Evolutionary conservation across 2,888 invertebrate species (phyloP), one percentile per base, ranked within the genome.

Genomic region (Cryptus viduatorius): DNA sequence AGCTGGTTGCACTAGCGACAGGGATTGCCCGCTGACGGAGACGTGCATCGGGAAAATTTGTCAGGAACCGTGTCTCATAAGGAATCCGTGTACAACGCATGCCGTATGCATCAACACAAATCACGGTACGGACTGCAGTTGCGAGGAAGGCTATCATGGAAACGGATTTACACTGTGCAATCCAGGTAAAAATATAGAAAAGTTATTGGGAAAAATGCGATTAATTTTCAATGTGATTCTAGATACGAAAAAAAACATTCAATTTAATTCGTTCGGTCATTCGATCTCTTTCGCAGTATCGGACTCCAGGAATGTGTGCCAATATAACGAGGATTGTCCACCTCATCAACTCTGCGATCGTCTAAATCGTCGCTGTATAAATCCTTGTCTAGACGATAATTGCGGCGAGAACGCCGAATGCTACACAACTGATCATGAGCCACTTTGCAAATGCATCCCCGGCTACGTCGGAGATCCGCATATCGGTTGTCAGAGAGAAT

Each of bases 321-420:
- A 98, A 93, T 98, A 97, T 94, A 98, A 98, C 91, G 98, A 97
- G 94, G 98, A 98, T 91, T 98, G 98, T 92, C 97, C 98, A 77
- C 97, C 97, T n/a, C 96, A 97, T 90, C 96, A 97, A 90, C 94
- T 97, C 29, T 98, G 98, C 92, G 98, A 98, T 93, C 95, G 98
- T 88, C 94, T 98, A 71, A 98, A 98, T 91, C 95, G 98, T 92
- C 95, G 96, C 69, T 98, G 98, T 92, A 96, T 97, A 87, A 98
- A 97, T 92, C 96, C 97, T 14, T 98, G 98, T 90, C 96, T 96
- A 83, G 95, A 96, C 87, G 96, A 97, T 90, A 94, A 96, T 44
- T 98, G 98, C 91, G 98, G 98, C 16, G 93, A 95, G 14, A 97
- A 97, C 90, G 97, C 98, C 0, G 95, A 97, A 31, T 98, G 98